Evolutionary conservation across 2,888 invertebrate genomes (phyloP), one percentile per base, ranked within the genome.

Genomic region (Lasioglossum marginatum): DNA sequence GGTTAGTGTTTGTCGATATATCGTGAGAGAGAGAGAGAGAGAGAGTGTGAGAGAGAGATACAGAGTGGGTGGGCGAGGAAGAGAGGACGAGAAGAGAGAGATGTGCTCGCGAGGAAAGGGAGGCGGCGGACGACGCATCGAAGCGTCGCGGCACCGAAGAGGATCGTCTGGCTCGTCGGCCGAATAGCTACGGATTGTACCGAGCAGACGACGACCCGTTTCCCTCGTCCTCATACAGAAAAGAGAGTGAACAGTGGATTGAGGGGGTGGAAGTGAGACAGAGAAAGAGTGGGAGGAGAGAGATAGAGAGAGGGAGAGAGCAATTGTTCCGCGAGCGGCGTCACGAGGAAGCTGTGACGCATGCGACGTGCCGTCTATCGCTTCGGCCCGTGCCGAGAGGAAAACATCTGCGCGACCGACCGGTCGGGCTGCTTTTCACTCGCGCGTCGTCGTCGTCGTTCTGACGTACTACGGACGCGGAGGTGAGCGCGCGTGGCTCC

Each of bases 281-380:
- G 14, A 16, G 5, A 71, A 40, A 37, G 70, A 37, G 34, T 19
- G 40, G 10, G 37, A 71, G 40, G 12, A 5, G 40, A 37, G 10
- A 16, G 27, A 19, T 31, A 45, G 19, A 5, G 71, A 12, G 34
- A 43, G 71, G 1, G 45, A 72, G 45, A 31, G 43, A 31, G 31
- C 31, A 8, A 43, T 66, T 31, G 66, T 66, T 66, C 66, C 19
- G 66, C 66, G 34, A 31, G 66, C 66, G 66, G 66, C 66, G 78
- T 80, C 80, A 78, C 87, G 83, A 77, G 76, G 70, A 81, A 66
- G 66, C 66, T 66, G 66, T 72, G 86, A 77, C 87, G 87, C 86
- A 86, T 86, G 86, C 87, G 87, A 87, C 87, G 87, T 86, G 87
- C 87, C 76, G 87, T 87, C 87, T 87, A 68, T 82, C 87, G 79